Percentiles rank a stretch among this genome's conserved stretches.
These are phyloP conservation scores for Macrophya annulata DNA, from an alignment of 2,888 invertebrate genomes.

Conservation along the genomic window DNA sequence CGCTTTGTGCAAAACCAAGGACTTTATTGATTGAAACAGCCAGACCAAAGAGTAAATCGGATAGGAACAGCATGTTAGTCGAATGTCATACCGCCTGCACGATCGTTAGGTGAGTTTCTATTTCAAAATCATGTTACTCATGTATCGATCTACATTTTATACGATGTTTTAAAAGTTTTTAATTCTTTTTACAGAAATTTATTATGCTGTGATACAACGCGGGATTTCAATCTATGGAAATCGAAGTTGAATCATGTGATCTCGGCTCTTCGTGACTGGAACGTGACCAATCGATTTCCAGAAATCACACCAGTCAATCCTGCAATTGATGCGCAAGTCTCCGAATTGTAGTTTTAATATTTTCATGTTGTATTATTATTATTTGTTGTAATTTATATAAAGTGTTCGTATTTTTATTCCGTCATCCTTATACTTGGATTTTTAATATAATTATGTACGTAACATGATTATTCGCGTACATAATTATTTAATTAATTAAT, in stretches of 20 bases:
- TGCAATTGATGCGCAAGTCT: constrained; percentile 60
- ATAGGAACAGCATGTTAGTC: constrained; percentile 64
- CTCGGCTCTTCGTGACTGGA: constrained; percentile 79
- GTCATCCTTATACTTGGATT: background rate
- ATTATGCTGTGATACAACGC: constrained; percentile 80
- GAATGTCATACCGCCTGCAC: constrained; percentile 62
- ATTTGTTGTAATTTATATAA: constrained; percentile 1
- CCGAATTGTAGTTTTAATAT: constrained; percentile 34
- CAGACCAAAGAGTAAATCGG: constrained; percentile 61
- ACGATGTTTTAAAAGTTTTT: background rate
- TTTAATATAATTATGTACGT: constrained; percentile 1
- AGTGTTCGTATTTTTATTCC: background rate
- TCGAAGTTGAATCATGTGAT: constrained; percentile 79
- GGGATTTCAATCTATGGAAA: constrained; percentile 80
- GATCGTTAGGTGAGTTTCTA: constrained; percentile 63
- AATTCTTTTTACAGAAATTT: constrained; percentile 71
- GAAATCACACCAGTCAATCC: background rate
- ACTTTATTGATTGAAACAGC: constrained; percentile 77
- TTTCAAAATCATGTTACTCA: background rate
- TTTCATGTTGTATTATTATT: constrained; percentile 8
- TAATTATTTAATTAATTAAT: constrained; percentile 7
- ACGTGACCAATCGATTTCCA: constrained; percentile 61
- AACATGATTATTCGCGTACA: background rate
- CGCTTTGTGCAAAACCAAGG: constrained; percentile 80
- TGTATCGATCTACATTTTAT: background rate